These are phyloP conservation scores for Medauroidea extradentata DNA, from an alignment of 1,140 invertebrate genomes.

Conservation along the genomic window DNA sequence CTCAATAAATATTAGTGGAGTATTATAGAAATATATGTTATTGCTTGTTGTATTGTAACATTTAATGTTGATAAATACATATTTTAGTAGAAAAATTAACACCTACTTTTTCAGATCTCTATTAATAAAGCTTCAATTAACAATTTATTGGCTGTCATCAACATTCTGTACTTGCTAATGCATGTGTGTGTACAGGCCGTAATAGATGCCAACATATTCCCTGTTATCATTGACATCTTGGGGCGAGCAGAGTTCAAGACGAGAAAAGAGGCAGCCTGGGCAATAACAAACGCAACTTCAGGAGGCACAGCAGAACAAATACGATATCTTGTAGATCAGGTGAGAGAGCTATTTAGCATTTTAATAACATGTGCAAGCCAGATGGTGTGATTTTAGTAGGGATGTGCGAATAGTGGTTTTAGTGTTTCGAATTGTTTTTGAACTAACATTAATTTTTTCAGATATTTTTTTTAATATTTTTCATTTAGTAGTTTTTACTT, in stretches of 20 bases:
- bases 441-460: too few relatives aligned
- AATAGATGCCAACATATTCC: slow-evolving; percentile 94
- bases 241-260: slow-evolving; percentile 94
- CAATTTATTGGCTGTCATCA: not conserved
- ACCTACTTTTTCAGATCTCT: not conserved
- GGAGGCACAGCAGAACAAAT: slow-evolving; percentile 94
- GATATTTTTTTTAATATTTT: too few relatives aligned
- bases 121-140: not conserved
- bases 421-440: too few relatives aligned
- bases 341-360: slow-evolving; percentile 23
- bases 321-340: slow-evolving; percentile 53
- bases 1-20: too few relatives aligned
- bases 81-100: too few relatives aligned
- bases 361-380: not conserved
- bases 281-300: slow-evolving; percentile 95
- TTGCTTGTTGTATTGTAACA: too few relatives aligned
- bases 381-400: too few relatives aligned
- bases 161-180: too few relatives aligned
- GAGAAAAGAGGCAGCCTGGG: slow-evolving; percentile 96
- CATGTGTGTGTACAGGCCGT: slow-evolving; percentile 65
- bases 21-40: too few relatives aligned
- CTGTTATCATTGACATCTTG: slow-evolving; percentile 85
- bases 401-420: too few relatives aligned
- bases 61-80: too few relatives aligned
- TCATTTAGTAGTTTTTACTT: too few relatives aligned